Base-by-base conservation (phyloP, 2,797 vertebrate species). In the Anguilla pacifica region DNA sequence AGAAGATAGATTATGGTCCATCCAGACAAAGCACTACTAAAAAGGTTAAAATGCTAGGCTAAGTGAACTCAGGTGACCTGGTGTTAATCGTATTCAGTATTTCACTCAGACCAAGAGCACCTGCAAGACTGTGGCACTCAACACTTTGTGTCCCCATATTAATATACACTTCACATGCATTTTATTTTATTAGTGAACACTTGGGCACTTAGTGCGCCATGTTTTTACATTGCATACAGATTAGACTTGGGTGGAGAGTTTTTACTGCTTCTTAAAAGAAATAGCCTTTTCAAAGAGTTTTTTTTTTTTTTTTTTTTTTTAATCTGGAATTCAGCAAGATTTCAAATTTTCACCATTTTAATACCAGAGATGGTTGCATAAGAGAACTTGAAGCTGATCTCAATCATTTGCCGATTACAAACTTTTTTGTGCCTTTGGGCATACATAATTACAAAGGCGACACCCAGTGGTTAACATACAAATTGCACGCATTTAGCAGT, bases 391-490 rank as follows among this genome's bases (percentile, higher is more conserved):
- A 79, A 46, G 35, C 39, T 7, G 46, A 46, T 79, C 74, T 43
- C 74, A 43, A 79, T 43, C 15, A 79, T 59, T 6, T 84, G 25
- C 13, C 22, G 25, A 85, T 46, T n/a, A 25, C 19, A 46, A 67
- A 70, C 9, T 6, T 3, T n/a, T n/a, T n/a, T 6, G 25, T n/a
- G 19, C 51, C 31, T 49, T 53, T 67, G 19, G 28, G 51, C 53
- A 0, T 51, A 51, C 49, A 87, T 89, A 88, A 83, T 87, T 90
- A 35, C 88, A 91, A 92, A 91, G 43, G 13, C 86, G 93, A 90
- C 95, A 91, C 89, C 93, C 2, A 92, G 91, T 89, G 95, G 93
- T 85, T 6, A 7, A 79, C 4, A 46, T 46, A 43, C 15, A 5
- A 19, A 46, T 79, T 79, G 39, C 74, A 79, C 15, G 4, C 35